These are phyloP conservation scores for Sarcophilus harrisii DNA, from an alignment of 2,797 vertebrate genomes.

Conservation along the genomic window DNA sequence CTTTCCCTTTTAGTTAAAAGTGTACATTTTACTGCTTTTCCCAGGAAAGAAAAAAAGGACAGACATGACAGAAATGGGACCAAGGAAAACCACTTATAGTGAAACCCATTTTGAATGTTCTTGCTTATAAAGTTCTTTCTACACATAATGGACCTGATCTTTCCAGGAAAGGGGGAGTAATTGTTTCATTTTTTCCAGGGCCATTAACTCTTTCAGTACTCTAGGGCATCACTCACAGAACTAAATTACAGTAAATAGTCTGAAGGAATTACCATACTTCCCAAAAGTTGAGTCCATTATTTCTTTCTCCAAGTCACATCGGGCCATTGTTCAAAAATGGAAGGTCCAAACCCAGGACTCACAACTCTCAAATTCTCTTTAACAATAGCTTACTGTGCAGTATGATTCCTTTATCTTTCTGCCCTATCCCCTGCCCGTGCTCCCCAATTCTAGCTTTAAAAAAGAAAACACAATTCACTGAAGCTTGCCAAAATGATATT, in stretches of 20 bases:
- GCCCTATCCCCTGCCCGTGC: background rate
- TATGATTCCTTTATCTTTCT: conserved; percentile 69
- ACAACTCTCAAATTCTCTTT: conserved; percentile 62
- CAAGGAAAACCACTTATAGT: conserved; percentile 74
- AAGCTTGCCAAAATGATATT: conserved; percentile 70
- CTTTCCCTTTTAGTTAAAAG: conserved; percentile 79
- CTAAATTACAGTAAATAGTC: conserved; percentile 77
- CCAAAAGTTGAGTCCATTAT: conserved; percentile 76
- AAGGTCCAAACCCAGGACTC: conserved; percentile 69
- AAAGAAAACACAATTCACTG: conserved; percentile 58
- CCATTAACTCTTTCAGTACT: conserved; percentile 79
- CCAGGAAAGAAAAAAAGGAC: conserved; percentile 52
- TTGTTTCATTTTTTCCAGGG: conserved; percentile 71
- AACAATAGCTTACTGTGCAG: conserved; percentile 70
- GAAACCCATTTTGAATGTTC: conserved; percentile 70
- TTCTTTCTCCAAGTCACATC: conserved; percentile 77
- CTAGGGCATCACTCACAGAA: conserved; percentile 54
- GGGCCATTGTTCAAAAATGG: conserved; percentile 68
- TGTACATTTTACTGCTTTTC: conserved; percentile 70
- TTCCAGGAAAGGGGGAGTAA: conserved; percentile 73
- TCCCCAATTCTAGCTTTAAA: conserved; percentile 47
- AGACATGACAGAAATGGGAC: conserved; percentile 70
- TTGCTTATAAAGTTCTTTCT: conserved; percentile 74
- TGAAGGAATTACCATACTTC: conserved; percentile 77
- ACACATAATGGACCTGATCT: conserved; percentile 66